Conservation (phyloP, 2,888 invertebrate genomes). For the Protonemura montana region DNA sequence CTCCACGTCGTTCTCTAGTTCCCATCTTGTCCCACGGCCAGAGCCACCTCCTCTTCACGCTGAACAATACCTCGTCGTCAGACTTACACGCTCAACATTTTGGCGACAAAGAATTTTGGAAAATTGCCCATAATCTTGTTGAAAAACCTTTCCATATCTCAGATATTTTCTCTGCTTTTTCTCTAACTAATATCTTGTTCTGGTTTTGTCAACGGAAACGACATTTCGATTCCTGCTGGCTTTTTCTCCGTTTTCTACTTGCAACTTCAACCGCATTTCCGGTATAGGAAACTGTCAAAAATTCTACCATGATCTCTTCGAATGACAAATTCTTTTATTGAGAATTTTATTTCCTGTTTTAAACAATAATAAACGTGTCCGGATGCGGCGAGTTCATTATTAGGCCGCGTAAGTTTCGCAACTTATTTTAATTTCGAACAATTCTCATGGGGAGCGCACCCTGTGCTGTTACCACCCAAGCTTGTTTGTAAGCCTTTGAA, state of each 20-base stretch:
- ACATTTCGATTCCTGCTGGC: constrained; percentile 10
- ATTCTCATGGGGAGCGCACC: neutral
- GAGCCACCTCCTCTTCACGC: constrained; percentile 27
- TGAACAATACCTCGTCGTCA: constrained; percentile 43
- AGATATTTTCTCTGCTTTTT: neutral
- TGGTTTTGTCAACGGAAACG: constrained; percentile 16
- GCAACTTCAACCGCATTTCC: neutral
- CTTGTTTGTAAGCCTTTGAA: neutral
- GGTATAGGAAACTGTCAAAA: neutral
- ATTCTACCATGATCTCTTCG: neutral
- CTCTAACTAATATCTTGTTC: constrained; percentile 25
- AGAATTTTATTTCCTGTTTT: neutral
- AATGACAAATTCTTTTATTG: neutral
- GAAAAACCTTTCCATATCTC: constrained; percentile 17
- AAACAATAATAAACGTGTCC: neutral
- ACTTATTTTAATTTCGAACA: neutral
- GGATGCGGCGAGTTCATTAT: too few species aligned
- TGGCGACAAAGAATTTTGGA: constrained; percentile 48
- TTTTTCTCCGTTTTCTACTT: neutral
- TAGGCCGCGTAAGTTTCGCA: neutral
- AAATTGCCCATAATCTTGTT: constrained; percentile 40
- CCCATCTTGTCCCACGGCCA: neutral
- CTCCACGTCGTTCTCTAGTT: neutral
- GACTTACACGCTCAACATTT: constrained; percentile 32
- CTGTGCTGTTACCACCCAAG: neutral